These are phyloP conservation scores for Vireo altiloquus DNA, from an alignment of 2,113 vertebrate genomes.

Conservation along the genomic window DNA sequence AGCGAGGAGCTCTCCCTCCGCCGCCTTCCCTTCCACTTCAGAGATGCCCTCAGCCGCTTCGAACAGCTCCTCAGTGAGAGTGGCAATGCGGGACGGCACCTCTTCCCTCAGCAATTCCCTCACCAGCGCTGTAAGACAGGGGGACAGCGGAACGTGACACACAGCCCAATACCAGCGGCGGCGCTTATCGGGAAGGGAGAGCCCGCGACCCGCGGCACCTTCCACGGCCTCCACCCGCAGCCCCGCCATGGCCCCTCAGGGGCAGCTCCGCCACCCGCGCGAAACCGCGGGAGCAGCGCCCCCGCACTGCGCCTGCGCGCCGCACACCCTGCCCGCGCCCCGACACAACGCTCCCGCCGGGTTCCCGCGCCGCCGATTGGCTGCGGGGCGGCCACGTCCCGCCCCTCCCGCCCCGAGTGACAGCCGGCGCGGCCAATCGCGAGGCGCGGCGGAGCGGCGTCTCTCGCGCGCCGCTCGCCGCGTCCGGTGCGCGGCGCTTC, in stretches of 20 bases:
- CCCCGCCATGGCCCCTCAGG: not conserved
- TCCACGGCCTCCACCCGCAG: accelerated
- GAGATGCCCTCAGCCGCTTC: conserved; percentile 59
- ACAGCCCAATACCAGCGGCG: not conserved
- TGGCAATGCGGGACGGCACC: conserved; percentile 21
- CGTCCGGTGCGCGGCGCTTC: not conserved
- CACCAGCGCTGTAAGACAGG: conserved; percentile 69
- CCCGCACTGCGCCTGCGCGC: not conserved
- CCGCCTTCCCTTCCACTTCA: not conserved
- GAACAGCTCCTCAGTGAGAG: conserved; percentile 79
- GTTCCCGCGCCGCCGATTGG: not conserved
- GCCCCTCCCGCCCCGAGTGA: accelerated
- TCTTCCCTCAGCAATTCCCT: conserved; percentile 69
- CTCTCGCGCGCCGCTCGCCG: accelerated
- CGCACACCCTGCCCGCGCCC: not conserved
- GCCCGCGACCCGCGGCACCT: not conserved
- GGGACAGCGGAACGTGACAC: not conserved
- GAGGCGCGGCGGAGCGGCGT: accelerated
- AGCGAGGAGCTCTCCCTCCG: not conserved
- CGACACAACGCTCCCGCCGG: accelerated
- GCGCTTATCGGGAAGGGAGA: accelerated
- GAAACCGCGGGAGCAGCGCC: accelerated
- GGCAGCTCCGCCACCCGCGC: accelerated
- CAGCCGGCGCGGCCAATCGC: not conserved
- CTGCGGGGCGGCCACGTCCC: accelerated